Evolutionary conservation across 2,888 invertebrate genomes (phyloP), one percentile per base, ranked within the genome.

Genomic region (Tenodera sinensis): DNA sequence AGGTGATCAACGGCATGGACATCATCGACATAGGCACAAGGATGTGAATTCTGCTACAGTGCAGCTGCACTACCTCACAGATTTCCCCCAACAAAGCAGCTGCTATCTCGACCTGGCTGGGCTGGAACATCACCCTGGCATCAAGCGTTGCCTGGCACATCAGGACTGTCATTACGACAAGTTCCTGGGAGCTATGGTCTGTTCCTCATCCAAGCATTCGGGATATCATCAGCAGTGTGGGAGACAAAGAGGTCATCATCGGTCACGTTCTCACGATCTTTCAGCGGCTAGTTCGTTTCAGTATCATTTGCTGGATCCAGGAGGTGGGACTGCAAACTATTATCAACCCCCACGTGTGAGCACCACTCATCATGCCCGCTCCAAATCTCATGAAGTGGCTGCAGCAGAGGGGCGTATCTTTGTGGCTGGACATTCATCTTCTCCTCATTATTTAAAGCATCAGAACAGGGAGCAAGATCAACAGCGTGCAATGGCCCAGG

Each of bases 31-130:
- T 84, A 92, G 93, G 83, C 93, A 93, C 89, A 91, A 91, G 86
- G 89, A 89, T 84, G 88, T 82, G 28, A 54, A 83, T 28, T 87
- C 88, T 12, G 89, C 88, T 25, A 88, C 84, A 27, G 86, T 86
- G 14, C 90, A 88, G 15, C 87, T 89, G 42, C 90, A 89, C 54
- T 89, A 88, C 71, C 89, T 89, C 28, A 83, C 88, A 84, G 89
- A 90, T 28, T 89, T 89, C 27, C 71, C 89, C 47, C 90, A 88
- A 71, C 89, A 83, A 28, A 85, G 91, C 91, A 94, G 95, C 91
- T 95, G 95, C 92, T 95, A 95, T 92, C 93, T 95, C 91, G 95
- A 95, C 92, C 92, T 95, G 92, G 95, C 95, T 90, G 94, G 94
- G 93, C 95, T 91, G 91, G 95, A 92, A 71, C 89, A 92, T 92